Evolutionary conservation across 92 coral and sea anemone genomes (phyloP).

Genomic region (Desmophyllum pertusum): DNA sequence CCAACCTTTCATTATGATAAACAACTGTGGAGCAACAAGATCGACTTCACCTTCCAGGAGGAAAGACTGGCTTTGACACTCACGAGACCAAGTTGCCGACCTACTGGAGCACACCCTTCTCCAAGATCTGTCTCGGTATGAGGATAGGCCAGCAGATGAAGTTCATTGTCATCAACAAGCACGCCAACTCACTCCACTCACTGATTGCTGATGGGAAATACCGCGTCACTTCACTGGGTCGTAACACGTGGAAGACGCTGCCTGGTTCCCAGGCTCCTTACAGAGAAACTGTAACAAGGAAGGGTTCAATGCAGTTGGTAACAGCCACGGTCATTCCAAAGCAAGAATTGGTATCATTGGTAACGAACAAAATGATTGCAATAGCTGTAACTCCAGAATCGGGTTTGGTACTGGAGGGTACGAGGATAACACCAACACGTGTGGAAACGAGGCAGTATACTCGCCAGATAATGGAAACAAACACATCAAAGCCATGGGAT

Average conservation of each 20-base stretch:
- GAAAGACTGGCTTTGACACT: conserved; percentile 54
- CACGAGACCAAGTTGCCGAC: conserved; percentile 25
- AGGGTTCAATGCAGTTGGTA: conserved; percentile 9
- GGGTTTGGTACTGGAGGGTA: background rate
- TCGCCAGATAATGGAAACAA: background rate
- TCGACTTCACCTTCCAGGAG: conserved; percentile 38
- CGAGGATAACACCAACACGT: background rate
- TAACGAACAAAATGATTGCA: background rate
- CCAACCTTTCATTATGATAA: conserved; percentile 65
- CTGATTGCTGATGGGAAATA: no score
- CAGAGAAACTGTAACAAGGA: conserved; percentile 24
- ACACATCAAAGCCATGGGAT: background rate
- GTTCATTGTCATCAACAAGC: no score
- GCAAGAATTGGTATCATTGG: background rate
- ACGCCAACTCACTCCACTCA: no score
- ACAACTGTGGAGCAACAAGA: conserved; percentile 47
- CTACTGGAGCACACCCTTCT: no score
- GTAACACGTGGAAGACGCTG: no score
- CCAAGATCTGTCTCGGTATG: no score
- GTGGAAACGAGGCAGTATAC: background rate
- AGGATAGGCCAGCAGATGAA: no score
- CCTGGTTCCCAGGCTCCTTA: conserved; percentile 22
- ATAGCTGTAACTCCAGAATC: background rate
- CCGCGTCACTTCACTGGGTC: no score
- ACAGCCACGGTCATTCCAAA: no score